Percentiles rank a stretch among this genome's conserved stretches.
phyloP scores from a whole-genome alignment of 1,140 invertebrate genomes.

The Ceratosolen fusciceps region DNA sequence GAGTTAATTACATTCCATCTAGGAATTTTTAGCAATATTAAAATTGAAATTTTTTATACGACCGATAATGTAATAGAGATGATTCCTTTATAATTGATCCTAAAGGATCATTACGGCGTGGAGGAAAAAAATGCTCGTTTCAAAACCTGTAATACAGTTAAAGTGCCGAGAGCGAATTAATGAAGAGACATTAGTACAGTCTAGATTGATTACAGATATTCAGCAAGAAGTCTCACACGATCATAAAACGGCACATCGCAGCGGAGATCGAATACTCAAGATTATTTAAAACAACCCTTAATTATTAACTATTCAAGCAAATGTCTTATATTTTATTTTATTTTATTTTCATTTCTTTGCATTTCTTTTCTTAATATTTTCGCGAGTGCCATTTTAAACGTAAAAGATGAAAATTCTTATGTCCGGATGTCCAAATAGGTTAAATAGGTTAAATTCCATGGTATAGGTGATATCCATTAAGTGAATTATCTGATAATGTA shows the following conservation, averaged over 20 bases:
- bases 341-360: no score
- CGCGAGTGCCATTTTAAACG: not conserved
- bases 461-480: no score
- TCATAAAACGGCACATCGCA: not conserved
- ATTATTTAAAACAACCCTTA: not conserved
- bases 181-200: slow-evolving; percentile 44
- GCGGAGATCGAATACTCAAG: not conserved
- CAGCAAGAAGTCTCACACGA: not conserved
- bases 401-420: no score
- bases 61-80: not conserved
- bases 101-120: not conserved
- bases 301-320: not conserved
- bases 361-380: not conserved
- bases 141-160: slow-evolving; percentile 19
- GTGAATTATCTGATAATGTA: no score
- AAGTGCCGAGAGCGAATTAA: slow-evolving; percentile 38
- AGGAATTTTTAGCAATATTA: not conserved
- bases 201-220: slow-evolving; percentile 48
- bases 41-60: not conserved
- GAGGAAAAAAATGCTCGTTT: slow-evolving; percentile 21
- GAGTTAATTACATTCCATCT: not conserved
- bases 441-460: no score
- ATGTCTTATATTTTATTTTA: no score
- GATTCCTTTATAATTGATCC: not conserved
- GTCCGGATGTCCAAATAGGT: no score